A percentile compares a stretch with the other conserved stretches of the same genome.
Evolutionary conservation across 2,797 vertebrate species (phyloP).

Genomic region (Sebastes ruberrimus): DNA sequence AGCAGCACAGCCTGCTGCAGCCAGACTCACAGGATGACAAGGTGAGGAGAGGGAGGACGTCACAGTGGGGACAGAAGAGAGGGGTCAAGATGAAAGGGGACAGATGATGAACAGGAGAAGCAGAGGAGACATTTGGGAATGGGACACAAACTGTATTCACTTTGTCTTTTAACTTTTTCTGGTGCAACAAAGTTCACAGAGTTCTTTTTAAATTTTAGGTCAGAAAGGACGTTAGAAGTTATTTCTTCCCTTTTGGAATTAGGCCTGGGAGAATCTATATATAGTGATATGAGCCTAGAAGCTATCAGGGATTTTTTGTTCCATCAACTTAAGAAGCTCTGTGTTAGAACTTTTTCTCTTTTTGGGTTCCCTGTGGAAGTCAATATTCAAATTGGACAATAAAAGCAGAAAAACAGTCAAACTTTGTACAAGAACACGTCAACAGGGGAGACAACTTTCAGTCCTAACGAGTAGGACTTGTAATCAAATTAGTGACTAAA

Average conservation of each 20-base stretch:
- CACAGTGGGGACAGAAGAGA: background rate
- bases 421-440: background rate
- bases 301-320: background rate
- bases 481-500: background rate
- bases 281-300: background rate
- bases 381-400: background rate
- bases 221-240: background rate
- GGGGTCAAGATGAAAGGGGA: background rate
- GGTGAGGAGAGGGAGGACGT: conserved; percentile 77
- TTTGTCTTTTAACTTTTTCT: background rate
- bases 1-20: conserved; percentile 98
- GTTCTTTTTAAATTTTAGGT: background rate
- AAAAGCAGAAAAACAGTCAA: background rate
- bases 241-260: background rate
- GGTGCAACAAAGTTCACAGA: background rate
- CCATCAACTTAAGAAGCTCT: background rate
- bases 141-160: background rate
- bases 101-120: background rate
- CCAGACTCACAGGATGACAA: conserved; percentile 98
- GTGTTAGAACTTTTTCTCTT: background rate
- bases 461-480: background rate
- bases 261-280: background rate
- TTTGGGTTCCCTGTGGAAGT: background rate
- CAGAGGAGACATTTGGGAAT: background rate
- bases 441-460: background rate